Conservation (phyloP, 2,113 vertebrate species). For the Amphiprion percula region DNA sequence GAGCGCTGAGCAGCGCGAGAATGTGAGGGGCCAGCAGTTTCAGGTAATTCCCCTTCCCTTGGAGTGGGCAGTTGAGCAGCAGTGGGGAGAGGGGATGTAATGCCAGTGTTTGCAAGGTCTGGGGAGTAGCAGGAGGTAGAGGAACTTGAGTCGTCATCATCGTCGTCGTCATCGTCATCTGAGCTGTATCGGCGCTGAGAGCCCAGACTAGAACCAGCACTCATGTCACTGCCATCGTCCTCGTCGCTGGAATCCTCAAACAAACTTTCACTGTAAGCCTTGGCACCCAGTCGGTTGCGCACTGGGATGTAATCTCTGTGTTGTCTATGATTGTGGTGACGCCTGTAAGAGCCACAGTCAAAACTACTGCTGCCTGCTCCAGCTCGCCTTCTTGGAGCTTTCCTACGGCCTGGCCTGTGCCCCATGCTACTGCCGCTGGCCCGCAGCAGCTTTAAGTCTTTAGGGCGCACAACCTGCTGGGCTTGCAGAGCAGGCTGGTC, state of each 20-base stretch:
- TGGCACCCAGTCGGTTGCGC: constrained; percentile 85
- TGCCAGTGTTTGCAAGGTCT: constrained; percentile 79
- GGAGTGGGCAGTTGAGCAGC: constrained; percentile 74
- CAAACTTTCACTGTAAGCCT: constrained; percentile 88
- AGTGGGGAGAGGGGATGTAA: constrained; percentile 70
- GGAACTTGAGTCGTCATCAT: constrained; percentile 87
- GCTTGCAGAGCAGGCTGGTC: constrained; percentile 81
- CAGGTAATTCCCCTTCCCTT: constrained; percentile 75
- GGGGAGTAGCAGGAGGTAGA: constrained; percentile 92
- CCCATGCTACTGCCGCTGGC: constrained; percentile 75
- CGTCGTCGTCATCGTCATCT: constrained; percentile 82
- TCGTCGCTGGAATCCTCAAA: constrained; percentile 90
- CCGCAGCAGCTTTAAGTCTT: constrained; percentile 89
- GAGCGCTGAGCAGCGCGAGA: constrained; percentile 88
- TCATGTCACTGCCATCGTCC: constrained; percentile 91
- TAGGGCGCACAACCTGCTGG: constrained; percentile 90
- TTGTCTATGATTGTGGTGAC: constrained; percentile 83
- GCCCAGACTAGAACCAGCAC: constrained; percentile 89
- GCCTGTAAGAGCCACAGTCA: constrained; percentile 85
- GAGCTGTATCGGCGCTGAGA: constrained; percentile 90
- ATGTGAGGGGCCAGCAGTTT: constrained; percentile 74
- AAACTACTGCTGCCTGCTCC: constrained; percentile 86
- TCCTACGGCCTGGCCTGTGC: constrained; percentile 84
- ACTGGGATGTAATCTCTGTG: constrained; percentile 88
- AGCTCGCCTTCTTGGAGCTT: constrained; percentile 83